A percentile compares a stretch with the other conserved stretches of the same genome.
These are phyloP conservation scores for Drosophila pseudoobscura DNA, from an alignment of 1,140 invertebrate species.

Conservation along the genomic window DNA sequence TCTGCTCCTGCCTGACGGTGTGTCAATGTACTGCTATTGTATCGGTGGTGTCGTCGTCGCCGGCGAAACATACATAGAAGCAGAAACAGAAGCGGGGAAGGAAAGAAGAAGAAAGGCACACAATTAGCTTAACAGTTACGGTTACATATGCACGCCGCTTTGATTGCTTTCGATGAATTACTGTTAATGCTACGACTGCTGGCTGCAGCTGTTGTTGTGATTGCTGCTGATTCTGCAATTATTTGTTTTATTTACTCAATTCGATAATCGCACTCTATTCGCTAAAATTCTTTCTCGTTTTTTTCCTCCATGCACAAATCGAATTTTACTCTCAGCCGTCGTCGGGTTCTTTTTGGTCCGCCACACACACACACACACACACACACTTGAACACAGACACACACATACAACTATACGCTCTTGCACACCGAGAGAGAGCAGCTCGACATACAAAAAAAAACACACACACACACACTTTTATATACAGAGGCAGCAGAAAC, in stretches of 20 bases:
- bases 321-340: constrained; percentile 69
- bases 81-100: constrained; percentile 23
- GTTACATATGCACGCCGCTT: constrained; percentile 46
- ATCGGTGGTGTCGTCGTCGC: constrained; percentile 14
- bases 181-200: constrained; percentile 54
- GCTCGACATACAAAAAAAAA: constrained; percentile 30
- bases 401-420: constrained; percentile 16
- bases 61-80: constrained; percentile 60
- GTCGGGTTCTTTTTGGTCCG: constrained; percentile 75
- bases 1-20: constrained; percentile 13
- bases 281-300: constrained; percentile 52
- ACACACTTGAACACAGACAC: constrained; percentile 35
- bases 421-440: constrained; percentile 42
- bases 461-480: constrained; percentile 28
- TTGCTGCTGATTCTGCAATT: constrained; percentile 40
- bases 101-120: constrained; percentile 45
- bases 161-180: constrained; percentile 52
- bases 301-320: constrained; percentile 69
- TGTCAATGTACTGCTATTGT: constrained; percentile 30
- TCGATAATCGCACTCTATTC: constrained; percentile 69
- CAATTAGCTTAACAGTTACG: constrained; percentile 76
- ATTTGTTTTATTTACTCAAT: constrained; percentile 59
- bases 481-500: constrained; percentile 18
- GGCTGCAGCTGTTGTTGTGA: constrained; percentile 1
- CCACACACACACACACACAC: constrained; percentile 50